Percentiles rank a stretch among this genome's conserved stretches.
These are phyloP conservation scores for Calyptomena viridis DNA, from an alignment of 2,113 vertebrate genomes.

Conservation along the genomic window DNA sequence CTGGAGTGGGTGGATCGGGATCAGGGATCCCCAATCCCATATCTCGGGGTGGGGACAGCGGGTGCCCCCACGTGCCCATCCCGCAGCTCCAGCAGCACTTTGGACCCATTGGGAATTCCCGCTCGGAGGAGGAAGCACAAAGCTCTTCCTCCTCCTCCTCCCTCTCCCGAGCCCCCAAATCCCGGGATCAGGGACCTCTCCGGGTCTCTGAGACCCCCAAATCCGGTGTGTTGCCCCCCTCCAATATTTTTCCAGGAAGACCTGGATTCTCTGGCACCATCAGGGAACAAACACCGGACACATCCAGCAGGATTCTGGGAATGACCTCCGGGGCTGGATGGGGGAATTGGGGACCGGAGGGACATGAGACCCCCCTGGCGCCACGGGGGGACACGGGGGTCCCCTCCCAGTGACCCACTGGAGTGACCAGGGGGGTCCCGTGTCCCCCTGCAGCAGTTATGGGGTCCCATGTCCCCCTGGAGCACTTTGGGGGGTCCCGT, in stretches of 20 bases:
- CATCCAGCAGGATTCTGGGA: not conserved
- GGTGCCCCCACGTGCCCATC: not conserved
- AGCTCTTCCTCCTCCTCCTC: not conserved
- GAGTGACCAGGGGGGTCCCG: not conserved
- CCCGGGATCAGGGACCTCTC: too few relatives aligned
- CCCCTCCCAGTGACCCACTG: not conserved
- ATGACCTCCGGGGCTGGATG: rapidly evolving
- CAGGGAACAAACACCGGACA: rapidly evolving
- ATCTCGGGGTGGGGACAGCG: too few relatives aligned
- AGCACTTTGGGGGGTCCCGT: too few relatives aligned
- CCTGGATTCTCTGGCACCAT: rapidly evolving
- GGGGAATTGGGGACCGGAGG: not conserved
- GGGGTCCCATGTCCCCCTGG: too few relatives aligned
- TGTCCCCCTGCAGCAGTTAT: too few relatives aligned
- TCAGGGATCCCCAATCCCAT: rapidly evolving
- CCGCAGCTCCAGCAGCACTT: not conserved
- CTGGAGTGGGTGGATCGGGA: rapidly evolving
- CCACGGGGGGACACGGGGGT: not conserved
- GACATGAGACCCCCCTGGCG: not conserved
- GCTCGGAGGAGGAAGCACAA: not conserved
- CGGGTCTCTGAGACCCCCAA: not conserved
- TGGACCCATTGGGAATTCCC: not conserved
- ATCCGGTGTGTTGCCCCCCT: not conserved
- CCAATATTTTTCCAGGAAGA: not conserved
- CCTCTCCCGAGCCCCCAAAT: not conserved